Evolutionary conservation across 2,888 invertebrate species (phyloP).

Genomic region (Drosophila tanythrix): DNA sequence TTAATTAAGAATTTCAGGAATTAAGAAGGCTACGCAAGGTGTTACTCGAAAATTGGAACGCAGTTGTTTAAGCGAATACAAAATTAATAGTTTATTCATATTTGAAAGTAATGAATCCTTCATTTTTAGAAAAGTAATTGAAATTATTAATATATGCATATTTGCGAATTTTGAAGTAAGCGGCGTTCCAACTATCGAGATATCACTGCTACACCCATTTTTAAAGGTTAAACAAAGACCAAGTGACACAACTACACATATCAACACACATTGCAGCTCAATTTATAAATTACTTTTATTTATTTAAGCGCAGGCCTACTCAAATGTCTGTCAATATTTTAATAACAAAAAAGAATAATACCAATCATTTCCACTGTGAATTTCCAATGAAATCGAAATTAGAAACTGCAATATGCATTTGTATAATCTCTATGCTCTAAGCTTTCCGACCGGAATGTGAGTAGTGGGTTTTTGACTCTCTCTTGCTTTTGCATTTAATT

Average conservation of each 20-base stretch:
- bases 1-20: not conserved
- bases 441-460: not conserved
- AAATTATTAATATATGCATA: not conserved
- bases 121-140: not conserved
- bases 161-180: not conserved
- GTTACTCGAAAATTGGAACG: not conserved
- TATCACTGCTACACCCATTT: not conserved
- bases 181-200: not conserved
- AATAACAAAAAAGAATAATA: not conserved
- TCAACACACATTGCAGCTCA: not conserved
- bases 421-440: not conserved
- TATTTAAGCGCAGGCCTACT: not conserved
- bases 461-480: not conserved
- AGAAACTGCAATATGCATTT: conserved; percentile 7
- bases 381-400: conserved; percentile 15
- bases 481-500: conserved; percentile 40
- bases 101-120: not conserved
- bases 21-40: not conserved
- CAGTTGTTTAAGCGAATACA: not conserved
- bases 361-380: conserved; percentile 8
- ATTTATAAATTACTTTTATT: not conserved
- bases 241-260: conserved; percentile 4
- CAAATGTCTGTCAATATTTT: not conserved
- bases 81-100: not conserved
- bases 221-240: conserved; percentile 8